phyloP scores from a whole-genome alignment of 2,888 invertebrate genomes.

The Pachymerium ferrugineum region DNA sequence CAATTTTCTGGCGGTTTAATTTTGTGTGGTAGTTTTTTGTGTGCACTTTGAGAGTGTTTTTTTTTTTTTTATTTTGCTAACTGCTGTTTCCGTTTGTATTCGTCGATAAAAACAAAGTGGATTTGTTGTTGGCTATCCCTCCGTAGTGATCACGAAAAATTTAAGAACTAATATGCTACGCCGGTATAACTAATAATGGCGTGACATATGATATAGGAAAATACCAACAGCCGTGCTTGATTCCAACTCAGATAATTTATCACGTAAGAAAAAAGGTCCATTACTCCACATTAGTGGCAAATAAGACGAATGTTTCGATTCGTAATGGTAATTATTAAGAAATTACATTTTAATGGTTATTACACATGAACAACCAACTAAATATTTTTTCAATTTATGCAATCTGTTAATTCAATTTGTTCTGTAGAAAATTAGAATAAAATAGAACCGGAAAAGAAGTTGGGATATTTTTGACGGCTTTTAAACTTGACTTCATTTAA shows the following conservation, averaged over 20 bases:
- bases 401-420: no score
- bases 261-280: background rate
- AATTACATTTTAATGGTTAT: no score
- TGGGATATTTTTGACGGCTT: no score
- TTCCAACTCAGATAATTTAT: background rate
- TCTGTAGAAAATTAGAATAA: no score
- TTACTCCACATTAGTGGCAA: background rate
- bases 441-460: no score
- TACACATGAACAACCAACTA: no score
- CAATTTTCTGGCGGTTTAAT: background rate
- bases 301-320: slow-evolving; percentile 7
- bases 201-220: background rate
- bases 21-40: no score
- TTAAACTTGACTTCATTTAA: no score
- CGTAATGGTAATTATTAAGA: no score
- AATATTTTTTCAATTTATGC: no score
- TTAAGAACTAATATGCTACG: background rate
- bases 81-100: background rate
- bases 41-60: no score
- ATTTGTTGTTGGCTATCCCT: background rate
- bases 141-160: background rate
- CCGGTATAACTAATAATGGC: background rate
- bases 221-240: background rate
- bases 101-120: background rate
- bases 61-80: background rate